Evolutionary conservation across 2,888 invertebrate genomes (phyloP), one percentile per base, ranked within the genome.

Genomic region (Chironomus tentans): DNA sequence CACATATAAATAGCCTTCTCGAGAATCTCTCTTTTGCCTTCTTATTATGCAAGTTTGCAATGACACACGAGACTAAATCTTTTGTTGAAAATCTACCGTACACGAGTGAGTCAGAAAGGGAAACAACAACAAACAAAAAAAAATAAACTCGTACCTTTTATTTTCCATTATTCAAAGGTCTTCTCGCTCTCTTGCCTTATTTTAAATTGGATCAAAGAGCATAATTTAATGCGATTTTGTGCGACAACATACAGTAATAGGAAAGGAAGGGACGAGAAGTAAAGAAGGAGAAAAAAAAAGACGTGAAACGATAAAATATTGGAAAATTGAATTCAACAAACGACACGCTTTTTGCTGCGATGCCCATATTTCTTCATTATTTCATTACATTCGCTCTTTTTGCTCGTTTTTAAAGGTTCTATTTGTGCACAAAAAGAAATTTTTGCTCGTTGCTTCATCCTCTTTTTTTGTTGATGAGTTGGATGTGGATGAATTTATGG

Each of bases 331-430:
- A 62, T 74, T 74, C 24, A 74, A 68, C 48, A 74, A 74, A 74
- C 70, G 70, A 74, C 74, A 68, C 74, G 65, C 68, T 74, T 74
- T 68, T 68, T 74, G 18, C 48, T 68, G 21, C 68, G 68, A 68
- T 68, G 74, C 65, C 68, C 65, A 74, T 74, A 74, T 74, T 74
- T 74, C 74, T 74, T 74, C 74, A 74, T 74, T 74, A 74, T 74
- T 72, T 72, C 72, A 62, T 62, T 72, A 62, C 72, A 74, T 22
- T 65, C 10, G 38, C 28, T 13, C 50, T 61, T 61, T 38, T 7
- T 38, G 38, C 38, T 38, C 10, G 10, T 10, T 38, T 38, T 38
- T 38, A 38, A 38, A 38, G 38, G 38, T 38, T 38, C 38, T 38
- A 10, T 38, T 38, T 38, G 38, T 38, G 38, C 2, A 38, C 4